Evolutionary conservation across 2,113 vertebrate genomes (phyloP).

Genomic region (Drymodes brunneopygia): DNA sequence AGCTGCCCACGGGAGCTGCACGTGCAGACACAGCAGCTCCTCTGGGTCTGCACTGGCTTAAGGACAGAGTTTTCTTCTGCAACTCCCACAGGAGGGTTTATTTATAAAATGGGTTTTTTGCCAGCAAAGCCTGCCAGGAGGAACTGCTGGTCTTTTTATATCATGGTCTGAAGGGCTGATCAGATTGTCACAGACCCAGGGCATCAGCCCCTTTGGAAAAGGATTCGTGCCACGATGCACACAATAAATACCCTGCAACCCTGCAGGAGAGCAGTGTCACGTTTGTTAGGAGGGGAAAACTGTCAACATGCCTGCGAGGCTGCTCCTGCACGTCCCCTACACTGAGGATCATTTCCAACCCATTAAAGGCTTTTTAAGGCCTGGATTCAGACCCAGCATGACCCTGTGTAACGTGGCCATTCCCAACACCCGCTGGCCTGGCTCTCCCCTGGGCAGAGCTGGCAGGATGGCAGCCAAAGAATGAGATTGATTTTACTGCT

Average conservation of each 20-base stretch:
- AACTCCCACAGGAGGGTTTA: not conserved
- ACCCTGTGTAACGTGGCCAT: not conserved
- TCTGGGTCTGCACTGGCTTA: not conserved
- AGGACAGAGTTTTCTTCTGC: not conserved
- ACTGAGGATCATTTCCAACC: slow-evolving; percentile 38
- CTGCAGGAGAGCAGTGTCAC: not conserved
- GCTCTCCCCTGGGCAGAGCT: not conserved
- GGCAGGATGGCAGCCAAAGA: not conserved
- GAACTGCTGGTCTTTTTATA: not conserved
- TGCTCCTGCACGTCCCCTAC: not conserved
- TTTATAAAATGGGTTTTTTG: not conserved
- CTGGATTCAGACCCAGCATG: not conserved
- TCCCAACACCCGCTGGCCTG: not conserved
- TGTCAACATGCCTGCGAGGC: not conserved
- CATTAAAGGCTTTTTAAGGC: slow-evolving; percentile 6
- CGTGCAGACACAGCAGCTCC: fast-evolving
- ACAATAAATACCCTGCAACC: not conserved
- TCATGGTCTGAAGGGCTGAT: not conserved
- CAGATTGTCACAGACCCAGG: not conserved
- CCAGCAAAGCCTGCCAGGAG: not conserved
- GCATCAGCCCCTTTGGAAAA: not conserved
- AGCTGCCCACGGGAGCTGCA: not conserved
- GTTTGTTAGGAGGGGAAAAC: not conserved
- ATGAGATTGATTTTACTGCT: not conserved
- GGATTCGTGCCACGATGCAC: not conserved